Conservation (phyloP, 2,888 invertebrate genomes). For the Kryphioiulus occultus region DNA sequence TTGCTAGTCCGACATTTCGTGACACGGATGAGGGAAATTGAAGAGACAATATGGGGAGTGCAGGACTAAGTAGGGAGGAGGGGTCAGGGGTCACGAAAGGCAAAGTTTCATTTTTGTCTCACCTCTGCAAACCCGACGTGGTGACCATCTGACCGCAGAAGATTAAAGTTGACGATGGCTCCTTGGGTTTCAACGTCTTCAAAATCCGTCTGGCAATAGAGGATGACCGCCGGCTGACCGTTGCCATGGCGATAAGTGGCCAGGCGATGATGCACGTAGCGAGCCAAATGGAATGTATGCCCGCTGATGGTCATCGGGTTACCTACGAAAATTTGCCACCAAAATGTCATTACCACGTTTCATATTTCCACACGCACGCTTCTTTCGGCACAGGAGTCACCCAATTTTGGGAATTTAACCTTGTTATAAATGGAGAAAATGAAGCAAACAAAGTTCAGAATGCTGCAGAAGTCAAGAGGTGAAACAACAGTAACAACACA, state of each 20-base stretch:
- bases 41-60: background rate
- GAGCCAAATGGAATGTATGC: constrained; percentile 79
- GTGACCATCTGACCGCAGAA: constrained; percentile 77
- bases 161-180: constrained; percentile 86
- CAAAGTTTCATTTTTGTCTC: background rate
- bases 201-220: constrained; percentile 77
- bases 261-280: constrained; percentile 74
- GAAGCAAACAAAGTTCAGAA: too few relatives aligned
- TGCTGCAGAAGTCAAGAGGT: too few relatives aligned
- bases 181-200: constrained; percentile 75
- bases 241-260: constrained; percentile 74
- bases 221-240: constrained; percentile 71
- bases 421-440: background rate
- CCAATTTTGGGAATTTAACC: background rate
- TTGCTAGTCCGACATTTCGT: background rate
- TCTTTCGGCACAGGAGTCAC: background rate
- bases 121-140: constrained; percentile 91
- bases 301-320: constrained; percentile 64
- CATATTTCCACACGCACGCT: background rate
- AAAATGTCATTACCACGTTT: constrained; percentile 2
- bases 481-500: too few relatives aligned
- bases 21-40: constrained; percentile 21
- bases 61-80: constrained; percentile 1
- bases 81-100: background rate
- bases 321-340: constrained; percentile 53